A percentile compares a stretch with the other conserved stretches of the same genome.
These are phyloP conservation scores for Drosophila nannoptera DNA, from an alignment of 1,140 invertebrate species.

Conservation along the genomic window DNA sequence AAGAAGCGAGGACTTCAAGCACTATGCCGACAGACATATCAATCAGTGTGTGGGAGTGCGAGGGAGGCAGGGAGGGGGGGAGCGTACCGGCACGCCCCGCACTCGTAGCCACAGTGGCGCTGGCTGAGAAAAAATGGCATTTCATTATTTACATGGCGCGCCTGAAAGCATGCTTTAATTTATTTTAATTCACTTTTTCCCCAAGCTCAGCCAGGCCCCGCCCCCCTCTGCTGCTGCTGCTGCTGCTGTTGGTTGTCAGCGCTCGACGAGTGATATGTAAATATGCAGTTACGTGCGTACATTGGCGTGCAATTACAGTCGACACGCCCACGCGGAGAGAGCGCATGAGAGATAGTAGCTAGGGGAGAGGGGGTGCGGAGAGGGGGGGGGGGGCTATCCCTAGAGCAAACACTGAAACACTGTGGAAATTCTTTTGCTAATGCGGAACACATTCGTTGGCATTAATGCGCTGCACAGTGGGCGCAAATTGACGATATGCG, in stretches of 20 bases:
- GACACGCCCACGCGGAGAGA: slow-evolving; percentile 2
- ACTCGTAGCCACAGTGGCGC: neutral
- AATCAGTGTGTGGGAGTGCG: slow-evolving; percentile 47
- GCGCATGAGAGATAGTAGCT: neutral
- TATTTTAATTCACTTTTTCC: slow-evolving; percentile 72
- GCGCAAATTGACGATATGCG: slow-evolving; percentile 47
- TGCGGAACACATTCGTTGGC: slow-evolving; percentile 72
- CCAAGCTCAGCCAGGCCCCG: slow-evolving; percentile 8
- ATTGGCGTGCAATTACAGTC: slow-evolving; percentile 75
- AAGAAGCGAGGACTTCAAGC: slow-evolving; percentile 42
- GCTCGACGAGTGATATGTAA: slow-evolving; percentile 69
- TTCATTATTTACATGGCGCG: slow-evolving; percentile 75
- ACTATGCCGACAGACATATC: slow-evolving; percentile 60
- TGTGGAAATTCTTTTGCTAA: slow-evolving; percentile 68
- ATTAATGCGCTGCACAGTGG: slow-evolving; percentile 58
- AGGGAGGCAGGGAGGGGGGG: too few species aligned
- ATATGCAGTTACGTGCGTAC: slow-evolving; percentile 76
- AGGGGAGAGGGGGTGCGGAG: neutral
- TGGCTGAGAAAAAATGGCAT: slow-evolving; percentile 65
- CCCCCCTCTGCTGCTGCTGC: slow-evolving; percentile 11
- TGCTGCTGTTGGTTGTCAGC: slow-evolving; percentile 30
- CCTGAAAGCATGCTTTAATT: slow-evolving; percentile 77
- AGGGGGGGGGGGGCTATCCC: slow-evolving; percentile 5
- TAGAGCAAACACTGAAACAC: slow-evolving; percentile 44
- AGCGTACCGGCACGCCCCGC: too few species aligned